Base-by-base conservation (phyloP, 2,113 vertebrate genomes). In the Centrocercus urophasianus region DNA sequence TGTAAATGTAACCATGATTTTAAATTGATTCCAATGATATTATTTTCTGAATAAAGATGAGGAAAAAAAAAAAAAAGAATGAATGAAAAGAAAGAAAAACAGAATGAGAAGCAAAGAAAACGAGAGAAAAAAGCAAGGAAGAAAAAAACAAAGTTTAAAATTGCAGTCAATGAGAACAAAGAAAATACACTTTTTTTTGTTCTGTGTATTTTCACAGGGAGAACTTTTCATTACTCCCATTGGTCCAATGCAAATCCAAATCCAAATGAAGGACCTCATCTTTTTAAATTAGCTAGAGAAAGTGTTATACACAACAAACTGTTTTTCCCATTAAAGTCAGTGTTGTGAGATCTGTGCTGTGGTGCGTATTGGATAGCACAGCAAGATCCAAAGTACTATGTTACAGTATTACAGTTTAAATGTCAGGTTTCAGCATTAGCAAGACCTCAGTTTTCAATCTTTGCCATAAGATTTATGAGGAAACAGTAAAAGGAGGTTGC, bases 211-310 rank as follows among this genome's bases (percentile, higher is more conserved):
- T 94, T 93, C 72, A 60, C 9, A 50, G 34, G 60, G 84, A 93
- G 47, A 74, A 80, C 48, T 1, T n/a, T n/a, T 80, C 82, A 95
- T 77, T 72, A 36, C 42, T 94, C 91, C 82, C 91, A 70, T 43
- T 89, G 59, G 28, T 20, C 38, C 57, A n/a, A n/a, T 96, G 21
- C 42, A 85, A 91, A 93, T 86, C 75, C 30, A 93, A 93, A 95
- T 86, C 75, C 27, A 92, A 93, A 95, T 91, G 66, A 89, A 89
- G 67, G 13, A 89, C 8, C 79, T 67, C 7, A 77, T 93, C 87
- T 92, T 34, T 94, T 95, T 85, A 89, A 89, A 93, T 93, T 93
- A 92, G 50, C 60, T 20, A 67, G 61, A 93, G 78, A 83, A 93
- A 94, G 20, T 83, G 74, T 92, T 50, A 36, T 28, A 89, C 8